Conservation (phyloP, 2,888 invertebrate genomes). For the Drosophila borealis region DNA sequence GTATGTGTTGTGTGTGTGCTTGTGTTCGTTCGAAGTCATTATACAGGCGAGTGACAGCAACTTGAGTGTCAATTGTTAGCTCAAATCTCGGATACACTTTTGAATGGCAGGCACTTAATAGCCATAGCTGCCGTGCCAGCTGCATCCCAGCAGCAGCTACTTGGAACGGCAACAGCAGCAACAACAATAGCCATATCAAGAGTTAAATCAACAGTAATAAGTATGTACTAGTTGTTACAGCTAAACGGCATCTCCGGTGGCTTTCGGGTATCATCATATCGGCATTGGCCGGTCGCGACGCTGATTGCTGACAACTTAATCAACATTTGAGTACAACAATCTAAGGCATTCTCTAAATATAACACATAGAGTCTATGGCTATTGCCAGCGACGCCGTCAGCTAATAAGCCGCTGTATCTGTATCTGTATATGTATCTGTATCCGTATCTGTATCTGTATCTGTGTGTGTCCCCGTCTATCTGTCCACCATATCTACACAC, state of each 20-base stretch:
- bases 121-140: slow-evolving; percentile 35
- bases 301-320: slow-evolving; percentile 78
- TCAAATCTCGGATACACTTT: slow-evolving; percentile 55
- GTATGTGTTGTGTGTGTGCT: slow-evolving; percentile 10
- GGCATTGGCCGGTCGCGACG: slow-evolving; percentile 32
- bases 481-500: slow-evolving; percentile 2
- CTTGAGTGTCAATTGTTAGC: slow-evolving; percentile 63
- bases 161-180: slow-evolving; percentile 15
- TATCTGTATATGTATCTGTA: background rate
- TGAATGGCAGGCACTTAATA: slow-evolving; percentile 57
- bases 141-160: slow-evolving; percentile 38
- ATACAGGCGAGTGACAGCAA: slow-evolving; percentile 42
- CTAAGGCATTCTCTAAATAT: slow-evolving; percentile 68
- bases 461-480: slow-evolving; percentile 9
- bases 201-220: slow-evolving; percentile 40
- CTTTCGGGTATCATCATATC: slow-evolving; percentile 47
- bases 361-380: slow-evolving; percentile 30
- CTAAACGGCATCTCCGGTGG: slow-evolving; percentile 63
- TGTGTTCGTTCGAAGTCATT: slow-evolving; percentile 15
- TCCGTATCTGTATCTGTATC: too few species aligned
- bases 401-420: slow-evolving; percentile 47
- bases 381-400: slow-evolving; percentile 19
- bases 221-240: slow-evolving; percentile 47
- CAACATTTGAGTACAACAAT: slow-evolving; percentile 60
- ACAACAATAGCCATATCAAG: slow-evolving; percentile 25